Conservation (phyloP, 2,113 vertebrate genomes). For the Pelobates fuscus region DNA sequence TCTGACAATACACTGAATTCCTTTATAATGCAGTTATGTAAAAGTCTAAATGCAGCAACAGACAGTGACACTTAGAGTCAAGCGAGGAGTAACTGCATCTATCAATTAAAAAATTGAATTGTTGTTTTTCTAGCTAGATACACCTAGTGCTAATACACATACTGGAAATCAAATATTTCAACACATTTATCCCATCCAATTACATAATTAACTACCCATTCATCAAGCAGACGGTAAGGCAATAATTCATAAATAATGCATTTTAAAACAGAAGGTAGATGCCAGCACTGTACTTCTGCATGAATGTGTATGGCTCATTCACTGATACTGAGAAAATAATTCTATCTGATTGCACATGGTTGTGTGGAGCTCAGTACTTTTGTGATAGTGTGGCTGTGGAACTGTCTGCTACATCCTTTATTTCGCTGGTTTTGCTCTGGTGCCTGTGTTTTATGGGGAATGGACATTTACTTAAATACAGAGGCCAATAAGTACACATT, state of each 20-base stretch:
- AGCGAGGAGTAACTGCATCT: not conserved
- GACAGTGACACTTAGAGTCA: not conserved
- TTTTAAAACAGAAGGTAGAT: slow-evolving; percentile 15
- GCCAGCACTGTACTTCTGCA: slow-evolving; percentile 14
- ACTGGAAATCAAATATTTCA: too few species aligned
- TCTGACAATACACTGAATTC: too few species aligned
- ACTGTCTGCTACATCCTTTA: too few species aligned
- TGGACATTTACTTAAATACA: too few species aligned
- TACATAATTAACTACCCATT: not conserved
- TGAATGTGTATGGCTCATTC: slow-evolving; percentile 15
- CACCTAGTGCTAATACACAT: not conserved
- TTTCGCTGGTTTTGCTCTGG: too few species aligned
- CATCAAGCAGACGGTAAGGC: not conserved
- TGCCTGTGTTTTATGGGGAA: too few species aligned
- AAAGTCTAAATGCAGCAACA: not conserved
- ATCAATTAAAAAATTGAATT: not conserved
- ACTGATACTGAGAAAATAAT: not conserved
- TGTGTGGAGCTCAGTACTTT: too few species aligned
- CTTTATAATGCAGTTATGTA: too few species aligned
- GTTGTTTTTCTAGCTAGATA: not conserved
- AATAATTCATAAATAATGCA: slow-evolving; percentile 32
- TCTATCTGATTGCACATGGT: not conserved
- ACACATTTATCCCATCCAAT: not conserved
- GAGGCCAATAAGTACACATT: too few species aligned
- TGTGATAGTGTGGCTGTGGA: too few species aligned